A percentile compares a stretch with the other conserved stretches of the same genome.
These are phyloP conservation scores for Mamestra configurata DNA, from an alignment of 1,140 invertebrate genomes.

Conservation along the genomic window DNA sequence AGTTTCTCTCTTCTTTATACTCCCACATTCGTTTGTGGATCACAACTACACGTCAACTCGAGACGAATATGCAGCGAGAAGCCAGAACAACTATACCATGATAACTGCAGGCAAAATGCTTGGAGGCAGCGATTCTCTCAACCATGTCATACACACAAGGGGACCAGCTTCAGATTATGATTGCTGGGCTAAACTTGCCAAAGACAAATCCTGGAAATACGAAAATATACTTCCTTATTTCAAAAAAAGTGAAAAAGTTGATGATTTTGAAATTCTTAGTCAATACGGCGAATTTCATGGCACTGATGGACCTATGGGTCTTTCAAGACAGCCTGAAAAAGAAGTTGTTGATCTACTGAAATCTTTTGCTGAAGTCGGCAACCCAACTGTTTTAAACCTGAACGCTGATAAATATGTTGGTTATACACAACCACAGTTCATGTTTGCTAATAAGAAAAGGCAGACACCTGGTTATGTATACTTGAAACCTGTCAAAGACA, in stretches of 20 bases:
- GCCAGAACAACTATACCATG: neutral
- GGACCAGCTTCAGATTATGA: neutral
- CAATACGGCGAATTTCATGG: conserved; percentile 45
- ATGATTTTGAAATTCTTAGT: conserved; percentile 23
- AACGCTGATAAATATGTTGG: conserved; percentile 23
- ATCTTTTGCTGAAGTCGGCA: conserved; percentile 46
- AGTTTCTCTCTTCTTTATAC: neutral
- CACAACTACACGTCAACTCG: conserved; percentile 11
- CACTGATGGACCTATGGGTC: conserved; percentile 27
- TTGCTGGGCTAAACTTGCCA: neutral
- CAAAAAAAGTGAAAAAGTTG: conserved; percentile 53
- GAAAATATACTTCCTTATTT: conserved; percentile 41
- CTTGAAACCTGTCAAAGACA: neutral
- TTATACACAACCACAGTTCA: conserved; percentile 21
- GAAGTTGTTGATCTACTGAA: conserved; percentile 49
- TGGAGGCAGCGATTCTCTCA: conserved; percentile 6
- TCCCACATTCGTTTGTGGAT: neutral
- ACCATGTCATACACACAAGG: neutral
- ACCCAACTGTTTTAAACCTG: conserved; percentile 4
- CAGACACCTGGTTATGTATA: conserved; percentile 37
- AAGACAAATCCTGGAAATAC: conserved; percentile 22
- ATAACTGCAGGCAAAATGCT: conserved; percentile 6
- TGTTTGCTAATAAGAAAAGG: conserved; percentile 31
- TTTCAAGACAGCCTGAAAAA: conserved; percentile 24
- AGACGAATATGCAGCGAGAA: neutral